Conservation (phyloP, 2,113 vertebrate species). For the Terrapene triunguis region DNA sequence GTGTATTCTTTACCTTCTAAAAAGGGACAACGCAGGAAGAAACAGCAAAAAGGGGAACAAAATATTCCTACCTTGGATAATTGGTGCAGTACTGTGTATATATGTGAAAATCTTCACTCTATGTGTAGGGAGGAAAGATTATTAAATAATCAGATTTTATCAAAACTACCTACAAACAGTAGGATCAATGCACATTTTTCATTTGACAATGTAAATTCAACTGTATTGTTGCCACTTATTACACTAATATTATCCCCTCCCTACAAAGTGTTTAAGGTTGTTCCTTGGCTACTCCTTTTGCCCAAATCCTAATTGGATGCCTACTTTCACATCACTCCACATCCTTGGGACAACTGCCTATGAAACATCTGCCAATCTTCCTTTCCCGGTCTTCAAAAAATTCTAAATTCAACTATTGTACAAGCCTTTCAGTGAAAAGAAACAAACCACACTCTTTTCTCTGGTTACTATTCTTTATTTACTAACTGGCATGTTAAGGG, state of each 20-base stretch:
- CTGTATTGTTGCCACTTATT: not conserved
- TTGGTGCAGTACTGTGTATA: conserved; percentile 98
- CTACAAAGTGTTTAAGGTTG: too few relatives aligned
- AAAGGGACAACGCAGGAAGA: not conserved
- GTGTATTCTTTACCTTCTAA: not conserved
- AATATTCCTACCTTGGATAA: conserved; percentile 88
- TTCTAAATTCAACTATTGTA: not conserved
- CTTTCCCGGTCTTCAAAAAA: too few relatives aligned
- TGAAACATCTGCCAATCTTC: not conserved
- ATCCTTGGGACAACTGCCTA: not conserved
- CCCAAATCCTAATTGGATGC: not conserved
- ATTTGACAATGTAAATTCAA: not conserved
- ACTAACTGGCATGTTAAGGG: not conserved
- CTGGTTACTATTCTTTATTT: not conserved
- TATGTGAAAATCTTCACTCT: conserved; percentile 98
- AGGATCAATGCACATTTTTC: not conserved
- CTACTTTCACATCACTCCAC: not conserved
- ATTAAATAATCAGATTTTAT: conserved; percentile 40
- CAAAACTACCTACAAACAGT: not conserved
- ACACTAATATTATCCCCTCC: not conserved
- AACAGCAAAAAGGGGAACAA: not conserved
- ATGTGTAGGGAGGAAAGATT: conserved; percentile 34
- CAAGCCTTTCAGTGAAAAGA: not conserved
- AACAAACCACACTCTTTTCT: not conserved
- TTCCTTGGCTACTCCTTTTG: not conserved